Evolutionary conservation across 2,797 vertebrate genomes (phyloP).

Genomic region (Alauda arvensis): DNA sequence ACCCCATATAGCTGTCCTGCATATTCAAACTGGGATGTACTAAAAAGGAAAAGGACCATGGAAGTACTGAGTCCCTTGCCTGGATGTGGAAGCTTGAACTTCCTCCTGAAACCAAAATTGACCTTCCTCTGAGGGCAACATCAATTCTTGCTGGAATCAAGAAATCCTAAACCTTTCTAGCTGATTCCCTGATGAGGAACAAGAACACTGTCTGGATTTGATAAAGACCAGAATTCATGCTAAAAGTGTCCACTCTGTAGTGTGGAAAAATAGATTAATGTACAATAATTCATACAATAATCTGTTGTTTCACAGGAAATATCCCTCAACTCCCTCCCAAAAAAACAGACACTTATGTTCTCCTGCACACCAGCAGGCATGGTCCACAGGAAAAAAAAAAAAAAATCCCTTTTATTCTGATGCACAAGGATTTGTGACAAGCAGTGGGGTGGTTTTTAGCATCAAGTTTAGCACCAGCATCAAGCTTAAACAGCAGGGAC

Average conservation of each 20-base stretch:
- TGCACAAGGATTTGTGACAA: neutral
- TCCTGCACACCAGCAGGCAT: neutral
- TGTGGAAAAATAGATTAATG: neutral
- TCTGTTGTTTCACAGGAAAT: neutral
- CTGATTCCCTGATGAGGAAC: neutral
- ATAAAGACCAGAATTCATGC: neutral
- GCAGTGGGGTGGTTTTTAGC: neutral
- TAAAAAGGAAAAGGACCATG: neutral
- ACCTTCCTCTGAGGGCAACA: fast-evolving
- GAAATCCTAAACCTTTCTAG: neutral
- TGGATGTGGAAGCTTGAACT: neutral
- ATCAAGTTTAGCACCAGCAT: neutral
- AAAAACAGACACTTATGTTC: neutral
- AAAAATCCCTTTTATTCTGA: neutral
- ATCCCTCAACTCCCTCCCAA: fast-evolving
- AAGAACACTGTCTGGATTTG: neutral
- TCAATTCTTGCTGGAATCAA: neutral
- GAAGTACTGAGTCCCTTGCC: fast-evolving
- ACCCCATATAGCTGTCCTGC: neutral
- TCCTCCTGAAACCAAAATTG: neutral
- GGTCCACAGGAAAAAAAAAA: neutral
- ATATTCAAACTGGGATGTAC: neutral
- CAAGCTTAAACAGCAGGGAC: neutral
- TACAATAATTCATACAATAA: neutral
- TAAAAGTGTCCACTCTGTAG: neutral